Conservation (phyloP, 2,888 invertebrate species). For the Campoplex nolae region DNA sequence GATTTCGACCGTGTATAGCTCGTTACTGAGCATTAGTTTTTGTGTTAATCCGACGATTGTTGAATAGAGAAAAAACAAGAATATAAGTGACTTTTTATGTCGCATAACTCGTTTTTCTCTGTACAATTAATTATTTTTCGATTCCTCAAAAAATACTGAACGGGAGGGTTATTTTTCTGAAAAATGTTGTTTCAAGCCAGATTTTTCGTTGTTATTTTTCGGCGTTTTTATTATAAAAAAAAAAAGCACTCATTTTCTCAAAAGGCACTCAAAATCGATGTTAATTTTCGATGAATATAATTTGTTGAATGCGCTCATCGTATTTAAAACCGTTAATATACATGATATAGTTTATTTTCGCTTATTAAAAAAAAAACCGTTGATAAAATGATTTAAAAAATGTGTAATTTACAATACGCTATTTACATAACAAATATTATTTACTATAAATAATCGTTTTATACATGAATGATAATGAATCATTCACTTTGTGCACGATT, state of each 20-base stretch:
- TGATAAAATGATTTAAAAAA: slow-evolving; percentile 40
- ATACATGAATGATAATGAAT: slow-evolving; percentile 17
- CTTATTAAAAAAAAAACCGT: not conserved
- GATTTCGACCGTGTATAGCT: too few relatives aligned
- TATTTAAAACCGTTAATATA: slow-evolving; percentile 7
- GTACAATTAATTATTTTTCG: too few relatives aligned
- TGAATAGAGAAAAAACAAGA: too few relatives aligned
- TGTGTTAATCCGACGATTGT: not conserved
- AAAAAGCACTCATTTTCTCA: slow-evolving; percentile 56
- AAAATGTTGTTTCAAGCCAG: not conserved
- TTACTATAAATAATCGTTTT: slow-evolving; percentile 1
- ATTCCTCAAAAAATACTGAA: too few relatives aligned
- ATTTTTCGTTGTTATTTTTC: slow-evolving; percentile 11
- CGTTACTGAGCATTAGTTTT: too few relatives aligned
- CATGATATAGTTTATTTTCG: too few relatives aligned
- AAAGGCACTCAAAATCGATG: slow-evolving; percentile 69
- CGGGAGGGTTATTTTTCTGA: too few relatives aligned
- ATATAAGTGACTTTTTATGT: too few relatives aligned
- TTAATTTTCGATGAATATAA: slow-evolving; percentile 40
- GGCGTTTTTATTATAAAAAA: slow-evolving; percentile 41
- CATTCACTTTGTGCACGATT: slow-evolving; percentile 26
- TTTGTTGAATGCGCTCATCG: not conserved
- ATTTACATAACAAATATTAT: slow-evolving; percentile 49
- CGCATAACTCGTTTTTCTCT: too few relatives aligned
- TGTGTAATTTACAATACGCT: slow-evolving; percentile 29